Base-by-base conservation (phyloP, 2,888 invertebrate genomes). In the Amorpha juglandis region DNA sequence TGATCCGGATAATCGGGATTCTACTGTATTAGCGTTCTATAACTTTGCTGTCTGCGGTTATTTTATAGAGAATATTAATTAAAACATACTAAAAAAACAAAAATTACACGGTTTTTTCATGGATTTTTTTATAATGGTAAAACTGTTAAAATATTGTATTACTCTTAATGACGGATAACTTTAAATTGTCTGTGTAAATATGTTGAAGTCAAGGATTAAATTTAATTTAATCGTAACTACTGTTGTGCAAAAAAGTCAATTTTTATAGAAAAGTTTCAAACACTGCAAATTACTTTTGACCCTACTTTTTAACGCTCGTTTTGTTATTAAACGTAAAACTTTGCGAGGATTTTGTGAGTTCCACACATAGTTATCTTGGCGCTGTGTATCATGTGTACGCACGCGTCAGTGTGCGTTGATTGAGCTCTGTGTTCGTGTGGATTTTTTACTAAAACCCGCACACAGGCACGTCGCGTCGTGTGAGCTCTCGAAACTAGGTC, bases 401-500 rank as follows among this genome's bases (percentile, higher is more conserved):
- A 45, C 45, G 65, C 65, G 66, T 63, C 64, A 76, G 81, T 80
- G 81, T 79, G 80, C 69, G 81, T 81, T 78, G 75, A 83, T 84
- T 81, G 78, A 75, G 73, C 77, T 75, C 75, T 76, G 75, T 72
- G 77, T 78, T 75, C 70, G 77, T 76, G 81, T 79, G 75, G 70
- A 75, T 88, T 90, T 91, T 90, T 89, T 82, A 84, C 82, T 81
- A 86, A 90, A 88, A 82, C 83, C 71, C 86, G 79, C 86, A 84
- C 87, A 86, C 85, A 74, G 74, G 73, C 76, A 71, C 73, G 55
- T 63, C 63, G 33, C 70, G 73, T 79, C 77, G 85, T 80, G 79
- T 79, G 76, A 76, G 78, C 78, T 83, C 79, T 82, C 78, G 68
- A 88, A 93, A 90, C 90, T 93, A 79, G 93, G 93, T 92, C 92